A percentile compares a stretch with the other conserved stretches of the same genome.
Conservation (phyloP, 2,888 invertebrate genomes). For the Liodrosophila aerea region DNA sequence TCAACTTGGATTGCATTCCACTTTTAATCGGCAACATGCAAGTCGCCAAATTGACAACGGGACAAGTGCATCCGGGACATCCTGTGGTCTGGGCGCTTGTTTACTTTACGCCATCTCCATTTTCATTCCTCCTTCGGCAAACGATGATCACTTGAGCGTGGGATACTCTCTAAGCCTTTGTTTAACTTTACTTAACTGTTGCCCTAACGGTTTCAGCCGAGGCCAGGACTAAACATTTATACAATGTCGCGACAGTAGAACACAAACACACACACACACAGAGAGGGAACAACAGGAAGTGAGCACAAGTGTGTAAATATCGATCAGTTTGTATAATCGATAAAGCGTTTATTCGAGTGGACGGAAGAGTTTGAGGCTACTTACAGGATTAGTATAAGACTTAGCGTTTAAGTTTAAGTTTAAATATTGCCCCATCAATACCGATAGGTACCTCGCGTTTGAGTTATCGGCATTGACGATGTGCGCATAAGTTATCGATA, state of each 20-base stretch:
- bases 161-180: conserved; percentile 46
- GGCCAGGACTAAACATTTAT: conserved; percentile 17
- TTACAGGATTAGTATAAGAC: too few species aligned
- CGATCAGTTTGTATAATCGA: too few species aligned
- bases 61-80: conserved; percentile 26
- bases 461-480: too few species aligned
- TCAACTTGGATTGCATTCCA: not conserved
- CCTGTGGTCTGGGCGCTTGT: conserved; percentile 15
- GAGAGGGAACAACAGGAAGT: conserved; percentile 31
- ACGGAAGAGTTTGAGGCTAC: too few species aligned
- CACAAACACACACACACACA: not conserved
- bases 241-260: conserved; percentile 45
- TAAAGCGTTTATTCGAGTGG: too few species aligned
- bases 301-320: conserved; percentile 33
- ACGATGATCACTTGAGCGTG: conserved; percentile 38
- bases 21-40: conserved; percentile 29
- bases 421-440: too few species aligned
- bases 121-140: conserved; percentile 6
- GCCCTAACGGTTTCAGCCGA: conserved; percentile 31
- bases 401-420: too few species aligned
- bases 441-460: too few species aligned
- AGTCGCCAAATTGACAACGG: conserved; percentile 31
- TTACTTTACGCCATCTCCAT: conserved; percentile 30
- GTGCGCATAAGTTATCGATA: too few species aligned
- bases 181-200: conserved; percentile 63